phyloP scores from a whole-genome alignment of 1,140 invertebrate genomes.

The Pollicipes pollicipes region DNA sequence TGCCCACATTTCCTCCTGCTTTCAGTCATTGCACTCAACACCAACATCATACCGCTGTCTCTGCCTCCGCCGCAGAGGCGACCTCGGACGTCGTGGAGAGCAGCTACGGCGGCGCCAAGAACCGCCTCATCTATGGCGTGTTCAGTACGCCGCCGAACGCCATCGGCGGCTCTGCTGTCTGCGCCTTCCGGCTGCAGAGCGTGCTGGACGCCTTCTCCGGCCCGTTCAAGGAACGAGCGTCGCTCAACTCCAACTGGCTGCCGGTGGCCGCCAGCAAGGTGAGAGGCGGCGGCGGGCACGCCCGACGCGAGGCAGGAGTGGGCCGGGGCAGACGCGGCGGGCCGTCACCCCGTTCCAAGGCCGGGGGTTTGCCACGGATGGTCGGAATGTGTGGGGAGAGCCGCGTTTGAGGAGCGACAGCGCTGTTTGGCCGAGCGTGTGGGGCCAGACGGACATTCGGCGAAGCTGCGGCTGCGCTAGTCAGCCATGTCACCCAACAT shows the following conservation, averaged over 20 bases:
- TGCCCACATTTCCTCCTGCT: too few species aligned
- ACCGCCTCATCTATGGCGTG: slow-evolving; percentile 77
- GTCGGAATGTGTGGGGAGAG: too few species aligned
- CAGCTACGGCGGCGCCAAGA: slow-evolving; percentile 39
- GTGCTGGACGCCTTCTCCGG: slow-evolving; percentile 80
- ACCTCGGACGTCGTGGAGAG: slow-evolving; percentile 54
- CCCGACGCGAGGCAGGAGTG: too few species aligned
- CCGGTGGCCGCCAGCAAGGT: slow-evolving; percentile 40
- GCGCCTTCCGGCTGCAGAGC: slow-evolving; percentile 42
- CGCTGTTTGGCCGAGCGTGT: too few species aligned
- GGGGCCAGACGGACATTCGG: too few species aligned
- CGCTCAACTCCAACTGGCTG: slow-evolving; percentile 82
- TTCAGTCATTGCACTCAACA: too few species aligned
- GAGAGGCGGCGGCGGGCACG: too few species aligned
- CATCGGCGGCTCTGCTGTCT: slow-evolving; percentile 55
- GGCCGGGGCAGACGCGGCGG: background rate
- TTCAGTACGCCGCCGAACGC: slow-evolving; percentile 90
- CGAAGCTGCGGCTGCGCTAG: too few species aligned
- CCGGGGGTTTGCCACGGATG: background rate
- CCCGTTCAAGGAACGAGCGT: slow-evolving; percentile 55
- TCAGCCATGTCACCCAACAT: too few species aligned
- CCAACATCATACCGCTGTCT: background rate
- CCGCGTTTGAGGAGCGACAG: too few species aligned
- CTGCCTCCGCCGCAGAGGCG: slow-evolving; percentile 39
- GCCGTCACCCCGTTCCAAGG: too few species aligned